Evolutionary conservation across 2,888 invertebrate species (phyloP), one percentile per base, ranked within the genome.

Genomic region (Chesias legatella): DNA sequence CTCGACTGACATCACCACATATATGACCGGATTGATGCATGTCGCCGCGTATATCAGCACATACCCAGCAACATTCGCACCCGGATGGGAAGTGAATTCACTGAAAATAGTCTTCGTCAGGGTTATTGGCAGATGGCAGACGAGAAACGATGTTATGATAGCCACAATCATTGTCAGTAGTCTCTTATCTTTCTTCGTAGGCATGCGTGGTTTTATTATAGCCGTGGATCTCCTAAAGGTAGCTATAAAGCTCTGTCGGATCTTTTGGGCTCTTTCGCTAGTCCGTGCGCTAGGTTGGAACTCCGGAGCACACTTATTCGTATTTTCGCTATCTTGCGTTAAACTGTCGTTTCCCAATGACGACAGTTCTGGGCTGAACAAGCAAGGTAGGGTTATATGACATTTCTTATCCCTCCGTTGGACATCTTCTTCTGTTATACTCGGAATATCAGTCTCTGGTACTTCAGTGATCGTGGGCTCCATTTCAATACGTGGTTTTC

Each of bases 1-100:
- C 63, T 96, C 97, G 67, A 93, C 94, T 63, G 96, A 97, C 96
- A 97, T 96, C 34, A 96, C 95, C 34, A 96, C 97, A 71, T 97
- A 97, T 61, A 97, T 96, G 13, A 96, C 92, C 0, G 97, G 97
- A 75, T 97, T 97, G 44, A 96, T 93, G 76, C 96, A 97, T 7
- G 96, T 93, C 1, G 96, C 94, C 55, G 95, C 81, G 71, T 96
- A 97, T 52, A 97, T 90, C 56, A 96, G 89, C 6, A 97, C 88
- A 67, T 96, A 97, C 20, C 95, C 94, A 48, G 94, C 79, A n/a
- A 96, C 92, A 68, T 95, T 95, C 28, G 93, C 84, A 25, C 90
- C 90, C 60, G 90, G 90, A 58, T 91, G 84, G 10, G 92, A 89
- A 0, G 91, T 90, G 10, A 90, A 83, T 23, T 91, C 90, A 52